Evolutionary conservation across 2,113 vertebrate genomes (phyloP).

Genomic region (Hiodon alosoides): DNA sequence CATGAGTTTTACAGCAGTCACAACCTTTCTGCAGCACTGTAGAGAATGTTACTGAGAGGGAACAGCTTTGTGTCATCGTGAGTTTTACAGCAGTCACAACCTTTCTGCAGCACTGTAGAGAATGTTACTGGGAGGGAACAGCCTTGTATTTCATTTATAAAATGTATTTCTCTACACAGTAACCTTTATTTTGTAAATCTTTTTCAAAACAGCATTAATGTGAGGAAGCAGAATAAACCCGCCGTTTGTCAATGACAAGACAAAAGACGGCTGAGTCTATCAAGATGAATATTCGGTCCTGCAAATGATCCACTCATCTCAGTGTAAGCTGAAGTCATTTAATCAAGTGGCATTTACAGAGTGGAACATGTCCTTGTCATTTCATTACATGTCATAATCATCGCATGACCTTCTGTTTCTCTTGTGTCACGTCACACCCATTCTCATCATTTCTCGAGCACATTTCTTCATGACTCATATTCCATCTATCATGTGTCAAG

Average conservation of each 20-base stretch:
- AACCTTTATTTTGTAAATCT: too few species aligned
- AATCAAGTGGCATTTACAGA: slow-evolving; percentile 13
- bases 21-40: too few species aligned
- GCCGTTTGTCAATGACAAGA: neutral
- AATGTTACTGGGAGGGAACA: too few species aligned
- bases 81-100: too few species aligned
- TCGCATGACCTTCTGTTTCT: slow-evolving; percentile 33
- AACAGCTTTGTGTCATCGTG: too few species aligned
- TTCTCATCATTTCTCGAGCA: slow-evolving; percentile 29
- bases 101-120: too few species aligned
- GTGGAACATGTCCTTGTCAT: slow-evolving; percentile 22
- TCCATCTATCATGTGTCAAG: slow-evolving; percentile 26
- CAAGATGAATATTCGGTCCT: neutral
- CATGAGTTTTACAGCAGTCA: too few species aligned
- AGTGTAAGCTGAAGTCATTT: slow-evolving; percentile 8
- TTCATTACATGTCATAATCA: slow-evolving; percentile 17
- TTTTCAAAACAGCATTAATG: too few species aligned
- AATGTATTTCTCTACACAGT: too few species aligned
- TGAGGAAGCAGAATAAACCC: neutral
- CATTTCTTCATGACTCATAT: slow-evolving; percentile 14
- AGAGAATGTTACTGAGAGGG: too few species aligned
- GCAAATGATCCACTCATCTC: neutral
- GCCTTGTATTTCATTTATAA: too few species aligned
- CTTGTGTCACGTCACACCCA: slow-evolving; percentile 17
- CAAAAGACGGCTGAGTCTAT: neutral